These are phyloP conservation scores for Noctua comes DNA, from an alignment of 2,888 invertebrate species.

Conservation along the genomic window DNA sequence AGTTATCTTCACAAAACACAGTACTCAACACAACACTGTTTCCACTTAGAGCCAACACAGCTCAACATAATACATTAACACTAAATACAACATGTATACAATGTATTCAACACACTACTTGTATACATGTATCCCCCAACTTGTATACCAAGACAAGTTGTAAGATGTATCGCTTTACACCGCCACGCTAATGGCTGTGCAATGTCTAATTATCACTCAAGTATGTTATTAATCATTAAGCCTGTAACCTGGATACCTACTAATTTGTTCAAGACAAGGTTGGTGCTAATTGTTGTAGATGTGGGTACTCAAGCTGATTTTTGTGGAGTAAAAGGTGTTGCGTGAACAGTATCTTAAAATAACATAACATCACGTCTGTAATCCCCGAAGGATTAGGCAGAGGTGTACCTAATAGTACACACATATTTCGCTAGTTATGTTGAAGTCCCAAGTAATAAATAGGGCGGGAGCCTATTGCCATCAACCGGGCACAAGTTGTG, in stretches of 20 bases:
- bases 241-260: background rate
- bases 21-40: conserved; percentile 10
- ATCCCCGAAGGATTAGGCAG: background rate
- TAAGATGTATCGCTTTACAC: conserved; percentile 45
- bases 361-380: background rate
- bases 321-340: too few species aligned
- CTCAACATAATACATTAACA: conserved; percentile 20
- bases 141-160: background rate
- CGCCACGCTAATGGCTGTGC: conserved; percentile 44
- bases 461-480: too few species aligned
- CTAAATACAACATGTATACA: background rate
- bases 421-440: too few species aligned
- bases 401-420: background rate
- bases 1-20: background rate
- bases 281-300: background rate
- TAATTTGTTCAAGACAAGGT: background rate
- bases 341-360: background rate
- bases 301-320: background rate
- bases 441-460: too few species aligned
- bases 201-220: conserved; percentile 51
- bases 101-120: background rate
- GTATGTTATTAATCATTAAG: conserved; percentile 33
- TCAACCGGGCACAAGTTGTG: too few species aligned
- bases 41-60: conserved; percentile 21
- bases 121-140: background rate